phyloP scores from a whole-genome alignment of 1,140 invertebrate species.

The Acyrthosiphon pisum region DNA sequence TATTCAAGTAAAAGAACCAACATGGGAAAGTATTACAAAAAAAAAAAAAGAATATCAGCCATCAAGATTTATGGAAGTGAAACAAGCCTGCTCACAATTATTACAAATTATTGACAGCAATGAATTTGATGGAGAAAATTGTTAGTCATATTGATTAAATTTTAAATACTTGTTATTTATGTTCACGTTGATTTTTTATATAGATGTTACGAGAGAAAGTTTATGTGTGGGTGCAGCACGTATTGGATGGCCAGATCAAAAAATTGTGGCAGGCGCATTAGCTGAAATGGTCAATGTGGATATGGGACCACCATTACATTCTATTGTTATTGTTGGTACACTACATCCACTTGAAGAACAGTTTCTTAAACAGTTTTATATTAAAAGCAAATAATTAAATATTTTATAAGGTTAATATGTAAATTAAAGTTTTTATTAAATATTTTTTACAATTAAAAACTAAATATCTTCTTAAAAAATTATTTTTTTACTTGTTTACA shows the following conservation, averaged over 20 bases:
- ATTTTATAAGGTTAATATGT: background rate
- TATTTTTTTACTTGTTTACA: background rate
- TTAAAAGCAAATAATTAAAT: slow-evolving; percentile 58
- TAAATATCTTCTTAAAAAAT: background rate
- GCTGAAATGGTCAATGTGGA: slow-evolving; percentile 77
- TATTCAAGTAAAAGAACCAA: slow-evolving; percentile 99
- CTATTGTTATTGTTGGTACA: slow-evolving; percentile 81
- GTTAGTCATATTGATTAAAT: slow-evolving; percentile 20
- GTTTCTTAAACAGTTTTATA: slow-evolving; percentile 74
- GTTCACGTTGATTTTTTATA: slow-evolving; percentile 58
- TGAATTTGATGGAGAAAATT: slow-evolving; percentile 55
- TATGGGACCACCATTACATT: slow-evolving; percentile 91
- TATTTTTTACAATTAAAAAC: background rate
- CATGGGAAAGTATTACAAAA: slow-evolving; percentile 89
- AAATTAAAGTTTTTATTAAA: background rate
- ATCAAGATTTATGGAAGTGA: slow-evolving; percentile 90
- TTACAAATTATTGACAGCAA: slow-evolving; percentile 71
- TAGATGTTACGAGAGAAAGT: slow-evolving; percentile 69
- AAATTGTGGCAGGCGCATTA: slow-evolving; percentile 78
- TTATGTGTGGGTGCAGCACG: slow-evolving; percentile 85
- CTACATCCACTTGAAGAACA: slow-evolving; percentile 93
- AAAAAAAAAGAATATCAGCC: slow-evolving; percentile 92
- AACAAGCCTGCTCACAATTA: slow-evolving; percentile 84
- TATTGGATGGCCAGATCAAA: slow-evolving; percentile 85
- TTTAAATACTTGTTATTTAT: background rate